Conservation (phyloP, 1,140 invertebrate genomes). For the Mylabris phalerata region DNA sequence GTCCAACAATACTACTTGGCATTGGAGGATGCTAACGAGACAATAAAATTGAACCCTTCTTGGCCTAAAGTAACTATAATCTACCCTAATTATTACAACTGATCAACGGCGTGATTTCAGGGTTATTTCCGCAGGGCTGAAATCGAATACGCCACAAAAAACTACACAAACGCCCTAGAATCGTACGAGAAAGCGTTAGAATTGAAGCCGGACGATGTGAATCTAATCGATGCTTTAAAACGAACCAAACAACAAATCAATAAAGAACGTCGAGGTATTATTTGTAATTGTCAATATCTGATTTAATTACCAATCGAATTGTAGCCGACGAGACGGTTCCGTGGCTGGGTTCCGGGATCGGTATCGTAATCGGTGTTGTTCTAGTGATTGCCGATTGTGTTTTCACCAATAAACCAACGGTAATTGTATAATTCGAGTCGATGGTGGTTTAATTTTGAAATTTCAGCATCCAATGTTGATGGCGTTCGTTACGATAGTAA, state of each 20-base stretch:
- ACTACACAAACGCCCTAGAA: conserved; percentile 61
- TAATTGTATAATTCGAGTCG: conserved; percentile 39
- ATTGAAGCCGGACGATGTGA: conserved; percentile 61
- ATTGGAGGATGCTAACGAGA: conserved; percentile 68
- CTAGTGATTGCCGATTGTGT: conserved; percentile 65
- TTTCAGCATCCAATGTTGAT: conserved; percentile 54
- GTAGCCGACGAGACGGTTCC: conserved; percentile 64
- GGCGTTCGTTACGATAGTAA: conserved; percentile 50
- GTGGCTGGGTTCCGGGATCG: conserved; percentile 67
- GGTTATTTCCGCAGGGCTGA: conserved; percentile 75
- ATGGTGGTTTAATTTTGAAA: conserved; percentile 1
- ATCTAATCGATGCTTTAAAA: conserved; percentile 57
- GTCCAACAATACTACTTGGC: conserved; percentile 70
- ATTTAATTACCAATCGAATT: conserved; percentile 32
- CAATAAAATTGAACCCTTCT: conserved; percentile 64
- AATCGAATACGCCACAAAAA: conserved; percentile 62
- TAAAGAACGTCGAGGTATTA: conserved; percentile 46
- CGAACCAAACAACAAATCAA: conserved; percentile 53
- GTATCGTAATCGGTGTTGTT: conserved; percentile 62
- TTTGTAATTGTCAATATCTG: neutral
- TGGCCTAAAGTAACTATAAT: conserved; percentile 65
- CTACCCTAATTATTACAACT: no score
- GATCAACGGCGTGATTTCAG: conserved; percentile 42
- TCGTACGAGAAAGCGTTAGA: conserved; percentile 63
- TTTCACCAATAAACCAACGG: conserved; percentile 59